Evolutionary conservation across 2,113 vertebrate genomes (phyloP).

Genomic region (Eubucco bourcierii): DNA sequence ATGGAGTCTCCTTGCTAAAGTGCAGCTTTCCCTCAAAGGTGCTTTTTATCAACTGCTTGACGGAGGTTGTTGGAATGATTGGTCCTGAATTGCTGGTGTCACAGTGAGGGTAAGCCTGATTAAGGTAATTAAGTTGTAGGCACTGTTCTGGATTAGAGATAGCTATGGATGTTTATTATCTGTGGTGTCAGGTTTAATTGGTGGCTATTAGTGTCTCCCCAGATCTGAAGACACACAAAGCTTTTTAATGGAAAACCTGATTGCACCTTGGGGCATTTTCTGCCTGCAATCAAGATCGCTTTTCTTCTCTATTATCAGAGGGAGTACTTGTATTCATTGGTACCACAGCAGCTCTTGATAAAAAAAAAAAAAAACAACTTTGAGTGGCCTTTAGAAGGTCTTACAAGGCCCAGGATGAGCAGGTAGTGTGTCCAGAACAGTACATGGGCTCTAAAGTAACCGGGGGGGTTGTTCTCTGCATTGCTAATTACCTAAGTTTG

Average conservation of each 20-base stretch:
- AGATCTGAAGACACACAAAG: neutral
- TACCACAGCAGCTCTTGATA: neutral
- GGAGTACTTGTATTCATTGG: neutral
- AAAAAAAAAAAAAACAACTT: neutral
- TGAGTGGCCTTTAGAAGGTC: neutral
- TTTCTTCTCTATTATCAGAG: neutral
- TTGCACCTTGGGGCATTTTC: neutral
- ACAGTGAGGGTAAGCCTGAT: neutral
- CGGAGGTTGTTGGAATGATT: neutral
- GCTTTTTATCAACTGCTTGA: neutral
- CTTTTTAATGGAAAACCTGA: neutral
- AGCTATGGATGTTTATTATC: neutral
- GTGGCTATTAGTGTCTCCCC: neutral
- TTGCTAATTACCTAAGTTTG: neutral
- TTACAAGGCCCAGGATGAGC: neutral
- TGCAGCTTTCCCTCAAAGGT: neutral
- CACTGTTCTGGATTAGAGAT: neutral
- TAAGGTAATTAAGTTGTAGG: slow-evolving; percentile 8
- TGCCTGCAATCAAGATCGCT: neutral
- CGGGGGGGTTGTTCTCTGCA: neutral
- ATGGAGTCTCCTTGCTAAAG: neutral
- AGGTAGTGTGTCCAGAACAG: rapidly evolving
- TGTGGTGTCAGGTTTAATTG: slow-evolving; percentile 14
- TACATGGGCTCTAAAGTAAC: neutral
- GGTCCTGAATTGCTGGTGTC: neutral